phyloP scores from a whole-genome alignment of 2,888 invertebrate species.

The Seira musarum region DNA sequence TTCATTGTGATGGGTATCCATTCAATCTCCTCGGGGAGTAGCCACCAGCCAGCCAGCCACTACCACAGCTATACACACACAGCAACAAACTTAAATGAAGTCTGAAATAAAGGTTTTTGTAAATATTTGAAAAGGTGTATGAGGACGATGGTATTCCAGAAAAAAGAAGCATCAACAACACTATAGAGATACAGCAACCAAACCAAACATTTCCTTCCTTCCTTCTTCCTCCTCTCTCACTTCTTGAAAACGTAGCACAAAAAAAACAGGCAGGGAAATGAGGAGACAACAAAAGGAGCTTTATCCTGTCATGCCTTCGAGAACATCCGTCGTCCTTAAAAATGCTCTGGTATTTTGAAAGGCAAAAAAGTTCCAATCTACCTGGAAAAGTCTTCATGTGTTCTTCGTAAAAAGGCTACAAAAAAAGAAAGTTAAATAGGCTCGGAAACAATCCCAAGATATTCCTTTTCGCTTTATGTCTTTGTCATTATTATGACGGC shows the following conservation, averaged over 20 bases:
- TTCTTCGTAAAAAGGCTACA: constrained; percentile 3
- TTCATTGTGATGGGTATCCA: constrained; percentile 45
- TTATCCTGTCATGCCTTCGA: constrained; percentile 2
- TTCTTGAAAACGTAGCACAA: not conserved
- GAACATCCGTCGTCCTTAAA: constrained; percentile 10
- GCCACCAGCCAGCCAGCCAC: constrained; percentile 17
- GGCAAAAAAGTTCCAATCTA: not conserved
- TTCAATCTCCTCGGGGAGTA: constrained; percentile 41
- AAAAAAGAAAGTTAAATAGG: constrained; percentile 9
- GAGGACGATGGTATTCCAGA: not conserved
- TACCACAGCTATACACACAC: constrained; percentile 16
- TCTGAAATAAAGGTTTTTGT: constrained; percentile 53
- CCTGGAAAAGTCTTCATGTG: not conserved
- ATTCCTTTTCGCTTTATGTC: constrained; percentile 47
- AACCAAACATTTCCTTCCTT: constrained; percentile 23
- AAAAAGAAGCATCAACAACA: constrained; percentile 11
- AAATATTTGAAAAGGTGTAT: constrained; percentile 49
- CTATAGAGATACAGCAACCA: no score
- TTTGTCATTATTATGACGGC: constrained; percentile 46
- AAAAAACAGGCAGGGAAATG: not conserved
- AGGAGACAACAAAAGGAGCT: constrained; percentile 11
- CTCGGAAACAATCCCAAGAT: constrained; percentile 46
- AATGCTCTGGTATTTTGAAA: not conserved
- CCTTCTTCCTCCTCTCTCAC: not conserved
- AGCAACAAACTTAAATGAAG: constrained; percentile 36